Percentiles rank a stretch among this genome's conserved stretches.
These are phyloP conservation scores for Malthinus flaveolus DNA, from an alignment of 2,888 invertebrate genomes.

Conservation along the genomic window DNA sequence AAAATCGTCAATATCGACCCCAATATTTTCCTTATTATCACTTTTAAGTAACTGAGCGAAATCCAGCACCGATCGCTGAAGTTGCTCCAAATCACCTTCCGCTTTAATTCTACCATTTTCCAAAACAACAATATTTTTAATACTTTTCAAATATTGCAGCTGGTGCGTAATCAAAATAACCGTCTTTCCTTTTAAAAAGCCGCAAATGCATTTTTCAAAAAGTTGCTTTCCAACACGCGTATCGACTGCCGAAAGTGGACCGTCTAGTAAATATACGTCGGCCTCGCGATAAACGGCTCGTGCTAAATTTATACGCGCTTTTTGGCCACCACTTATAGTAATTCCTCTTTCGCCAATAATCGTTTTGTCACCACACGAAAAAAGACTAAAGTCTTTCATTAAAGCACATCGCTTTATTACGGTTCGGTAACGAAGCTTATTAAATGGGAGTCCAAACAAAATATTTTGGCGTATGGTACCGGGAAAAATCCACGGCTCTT, in stretches of 20 bases:
- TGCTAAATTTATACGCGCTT: constrained; percentile 85
- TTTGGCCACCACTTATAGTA: constrained; percentile 81
- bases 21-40: not conserved
- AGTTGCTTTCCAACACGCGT: constrained; percentile 86
- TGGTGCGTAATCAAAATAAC: constrained; percentile 79
- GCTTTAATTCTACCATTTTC: constrained; percentile 63
- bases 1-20: not conserved
- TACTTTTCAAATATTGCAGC: constrained; percentile 68
- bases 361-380: constrained; percentile 84
- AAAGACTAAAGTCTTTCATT: constrained; percentile 71
- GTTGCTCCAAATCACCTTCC: constrained; percentile 53
- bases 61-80: not conserved
- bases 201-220: constrained; percentile 77
- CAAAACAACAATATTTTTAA: constrained; percentile 62
- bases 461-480: constrained; percentile 91
- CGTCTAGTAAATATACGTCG: constrained; percentile 87
- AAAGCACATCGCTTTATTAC: constrained; percentile 73
- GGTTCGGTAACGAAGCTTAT: constrained; percentile 64
- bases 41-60: not conserved
- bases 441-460: constrained; percentile 80
- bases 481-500: constrained; percentile 86
- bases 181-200: constrained; percentile 70
- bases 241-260: constrained; percentile 93
- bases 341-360: constrained; percentile 82
- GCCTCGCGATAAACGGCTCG: constrained; percentile 84